These are phyloP conservation scores for Paracentrotus lividus DNA, from an alignment of 53 echinoderm and acorn worm genomes.

Conservation along the genomic window DNA sequence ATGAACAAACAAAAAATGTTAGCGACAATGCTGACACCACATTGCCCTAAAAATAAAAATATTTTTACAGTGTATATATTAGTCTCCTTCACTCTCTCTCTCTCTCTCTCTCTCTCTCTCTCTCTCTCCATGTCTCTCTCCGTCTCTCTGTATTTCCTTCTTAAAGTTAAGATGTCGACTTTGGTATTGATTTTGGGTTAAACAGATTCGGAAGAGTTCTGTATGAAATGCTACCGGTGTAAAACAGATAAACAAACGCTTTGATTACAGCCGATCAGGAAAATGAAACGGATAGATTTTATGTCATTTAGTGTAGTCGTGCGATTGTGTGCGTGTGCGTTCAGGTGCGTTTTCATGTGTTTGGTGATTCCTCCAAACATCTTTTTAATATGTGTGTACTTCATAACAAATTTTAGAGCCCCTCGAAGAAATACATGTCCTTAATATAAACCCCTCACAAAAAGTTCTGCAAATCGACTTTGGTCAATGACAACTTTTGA, in stretches of 20 bases:
- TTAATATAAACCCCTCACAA: no score
- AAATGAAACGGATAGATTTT: not conserved
- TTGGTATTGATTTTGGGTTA: not conserved
- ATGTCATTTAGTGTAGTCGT: not conserved
- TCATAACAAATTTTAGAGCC: not conserved
- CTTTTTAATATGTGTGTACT: not conserved
- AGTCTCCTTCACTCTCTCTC: not conserved
- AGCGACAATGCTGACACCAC: no score
- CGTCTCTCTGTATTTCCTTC: not conserved
- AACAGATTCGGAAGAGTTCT: not conserved
- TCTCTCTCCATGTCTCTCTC: not conserved
- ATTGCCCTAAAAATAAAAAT: no score
- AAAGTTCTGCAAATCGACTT: no score
- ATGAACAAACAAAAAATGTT: no score
- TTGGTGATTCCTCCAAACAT: not conserved
- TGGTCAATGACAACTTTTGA: no score
- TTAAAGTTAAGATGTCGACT: not conserved
- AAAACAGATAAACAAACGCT: not conserved
- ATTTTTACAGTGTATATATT: no score
- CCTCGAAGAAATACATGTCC: not conserved
- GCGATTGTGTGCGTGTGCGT: not conserved
- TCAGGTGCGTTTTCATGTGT: no score
- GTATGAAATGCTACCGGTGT: not conserved
- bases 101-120: not conserved
- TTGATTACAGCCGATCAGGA: not conserved